phyloP scores from a whole-genome alignment of 2,888 invertebrate genomes.

The Callyntrura sp. region DNA sequence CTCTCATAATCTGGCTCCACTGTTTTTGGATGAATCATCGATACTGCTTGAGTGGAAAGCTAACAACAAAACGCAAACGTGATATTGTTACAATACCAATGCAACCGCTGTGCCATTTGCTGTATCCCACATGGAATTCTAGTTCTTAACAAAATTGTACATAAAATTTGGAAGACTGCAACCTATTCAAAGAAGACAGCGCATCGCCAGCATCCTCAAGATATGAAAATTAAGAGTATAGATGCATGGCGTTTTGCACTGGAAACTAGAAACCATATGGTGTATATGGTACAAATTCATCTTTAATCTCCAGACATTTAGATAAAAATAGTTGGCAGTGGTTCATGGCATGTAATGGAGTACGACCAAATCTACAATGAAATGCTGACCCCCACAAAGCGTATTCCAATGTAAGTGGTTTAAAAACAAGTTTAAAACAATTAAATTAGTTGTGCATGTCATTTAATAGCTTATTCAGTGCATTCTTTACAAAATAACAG shows the following conservation, averaged over 20 bases:
- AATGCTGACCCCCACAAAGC: conserved; percentile 82
- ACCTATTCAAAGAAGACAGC: neutral
- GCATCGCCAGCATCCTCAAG: neutral
- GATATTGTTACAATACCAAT: too few species aligned
- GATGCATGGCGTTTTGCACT: neutral
- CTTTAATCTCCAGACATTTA: neutral
- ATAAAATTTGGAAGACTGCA: too few species aligned
- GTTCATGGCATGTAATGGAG: conserved; percentile 70
- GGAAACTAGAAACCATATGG: too few species aligned
- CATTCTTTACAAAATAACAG: neutral
- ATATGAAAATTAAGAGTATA: neutral
- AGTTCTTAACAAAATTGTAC: too few species aligned
- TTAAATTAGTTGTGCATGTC: too few species aligned
- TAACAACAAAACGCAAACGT: too few species aligned
- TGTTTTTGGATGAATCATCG: neutral
- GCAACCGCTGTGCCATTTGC: too few species aligned
- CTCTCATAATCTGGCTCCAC: neutral
- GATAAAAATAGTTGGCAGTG: neutral
- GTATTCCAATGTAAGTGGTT: conserved; percentile 75
- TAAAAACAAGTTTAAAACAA: neutral
- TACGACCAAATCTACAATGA: conserved; percentile 79
- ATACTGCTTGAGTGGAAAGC: neutral
- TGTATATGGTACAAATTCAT: neutral
- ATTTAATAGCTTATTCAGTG: too few species aligned
- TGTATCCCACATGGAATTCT: too few species aligned